A percentile compares a stretch with the other conserved stretches of the same genome.
Evolutionary conservation across 2,113 vertebrate genomes (phyloP).

Genomic region (Phalacrocorax carbo): DNA sequence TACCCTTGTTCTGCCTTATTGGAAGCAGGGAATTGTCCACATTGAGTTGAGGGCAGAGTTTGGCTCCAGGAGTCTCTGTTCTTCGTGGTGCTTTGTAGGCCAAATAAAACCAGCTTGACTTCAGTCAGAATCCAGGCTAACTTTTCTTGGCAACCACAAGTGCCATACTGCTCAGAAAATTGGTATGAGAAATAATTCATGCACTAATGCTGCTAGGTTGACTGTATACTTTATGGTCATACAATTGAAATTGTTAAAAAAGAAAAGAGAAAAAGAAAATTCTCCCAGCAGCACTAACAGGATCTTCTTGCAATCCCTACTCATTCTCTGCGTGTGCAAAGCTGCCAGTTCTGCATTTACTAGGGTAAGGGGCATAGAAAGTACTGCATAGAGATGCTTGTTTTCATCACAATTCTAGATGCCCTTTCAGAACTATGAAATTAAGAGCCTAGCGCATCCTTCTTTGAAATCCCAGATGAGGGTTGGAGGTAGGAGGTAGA

Average conservation of each 20-base stretch:
- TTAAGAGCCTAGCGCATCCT: neutral
- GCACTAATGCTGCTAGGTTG: neutral
- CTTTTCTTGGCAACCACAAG: neutral
- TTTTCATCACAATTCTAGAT: neutral
- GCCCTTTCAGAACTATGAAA: neutral
- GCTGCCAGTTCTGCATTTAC: neutral
- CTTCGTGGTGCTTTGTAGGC: neutral
- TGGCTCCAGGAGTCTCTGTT: neutral
- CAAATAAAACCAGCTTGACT: neutral
- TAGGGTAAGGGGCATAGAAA: neutral
- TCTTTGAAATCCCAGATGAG: neutral
- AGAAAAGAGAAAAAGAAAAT: neutral
- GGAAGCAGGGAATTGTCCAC: neutral
- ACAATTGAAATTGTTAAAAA: neutral
- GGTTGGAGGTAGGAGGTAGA: neutral
- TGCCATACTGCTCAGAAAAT: fast-evolving
- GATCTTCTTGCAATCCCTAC: neutral
- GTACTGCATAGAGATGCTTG: neutral
- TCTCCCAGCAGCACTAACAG: neutral
- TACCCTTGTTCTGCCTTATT: neutral
- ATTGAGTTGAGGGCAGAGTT: neutral
- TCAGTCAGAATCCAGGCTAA: neutral
- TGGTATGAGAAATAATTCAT: neutral
- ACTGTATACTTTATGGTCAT: neutral
- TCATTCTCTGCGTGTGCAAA: neutral